Conservation (phyloP, 2,888 invertebrate genomes). For the Anticlea derivata region DNA sequence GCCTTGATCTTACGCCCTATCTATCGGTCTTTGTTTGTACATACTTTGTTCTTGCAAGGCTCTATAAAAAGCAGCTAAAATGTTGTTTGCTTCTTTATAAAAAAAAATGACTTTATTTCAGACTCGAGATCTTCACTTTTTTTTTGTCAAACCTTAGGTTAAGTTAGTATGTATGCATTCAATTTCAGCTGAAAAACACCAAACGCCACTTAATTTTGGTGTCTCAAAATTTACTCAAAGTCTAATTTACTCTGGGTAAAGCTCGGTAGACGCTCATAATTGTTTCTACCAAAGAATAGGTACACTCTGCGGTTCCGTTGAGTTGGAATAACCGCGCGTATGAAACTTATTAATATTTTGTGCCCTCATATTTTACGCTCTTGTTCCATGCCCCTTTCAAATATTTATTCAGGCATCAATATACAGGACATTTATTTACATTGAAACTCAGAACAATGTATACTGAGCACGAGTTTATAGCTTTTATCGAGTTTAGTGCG, state of each 20-base stretch:
- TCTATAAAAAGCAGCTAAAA: too few relatives aligned
- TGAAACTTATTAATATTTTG: slow-evolving; percentile 28
- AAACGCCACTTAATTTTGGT: too few relatives aligned
- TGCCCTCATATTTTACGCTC: slow-evolving; percentile 25
- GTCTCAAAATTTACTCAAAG: too few relatives aligned
- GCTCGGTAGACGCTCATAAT: neutral
- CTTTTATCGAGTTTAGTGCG: neutral
- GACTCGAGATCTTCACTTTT: too few relatives aligned
- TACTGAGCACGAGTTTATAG: slow-evolving; percentile 1
- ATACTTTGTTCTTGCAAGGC: too few relatives aligned
- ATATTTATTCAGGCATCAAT: slow-evolving; percentile 38
- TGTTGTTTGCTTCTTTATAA: too few relatives aligned
- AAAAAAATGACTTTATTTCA: too few relatives aligned
- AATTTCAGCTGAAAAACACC: too few relatives aligned
- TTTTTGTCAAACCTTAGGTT: too few relatives aligned
- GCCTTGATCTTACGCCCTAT: too few relatives aligned
- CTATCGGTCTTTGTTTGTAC: too few relatives aligned
- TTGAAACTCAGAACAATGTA: slow-evolving; percentile 20
- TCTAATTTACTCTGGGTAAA: neutral
- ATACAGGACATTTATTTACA: slow-evolving; percentile 26
- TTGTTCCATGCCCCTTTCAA: slow-evolving; percentile 32
- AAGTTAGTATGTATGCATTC: too few relatives aligned
- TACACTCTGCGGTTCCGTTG: neutral
- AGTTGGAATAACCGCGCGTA: slow-evolving; percentile 3
- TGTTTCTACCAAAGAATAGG: neutral